Conservation (phyloP, 2,113 vertebrate genomes). For the Corythornis madagascariensis region DNA sequence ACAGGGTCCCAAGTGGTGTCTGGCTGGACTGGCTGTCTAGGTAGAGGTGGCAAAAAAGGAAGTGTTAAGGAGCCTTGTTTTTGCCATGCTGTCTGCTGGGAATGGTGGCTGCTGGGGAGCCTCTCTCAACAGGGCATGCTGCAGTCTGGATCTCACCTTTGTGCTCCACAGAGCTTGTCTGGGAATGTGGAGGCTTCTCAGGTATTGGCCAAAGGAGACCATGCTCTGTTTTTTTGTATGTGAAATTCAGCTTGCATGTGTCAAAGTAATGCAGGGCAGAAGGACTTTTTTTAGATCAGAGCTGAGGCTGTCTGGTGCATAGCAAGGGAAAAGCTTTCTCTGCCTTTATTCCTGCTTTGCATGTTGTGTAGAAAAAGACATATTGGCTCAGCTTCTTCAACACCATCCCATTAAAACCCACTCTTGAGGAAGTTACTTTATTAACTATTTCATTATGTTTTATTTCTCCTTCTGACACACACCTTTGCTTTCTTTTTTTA, state of each 20-base stretch:
- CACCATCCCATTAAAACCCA: neutral
- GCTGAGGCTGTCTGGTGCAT: neutral
- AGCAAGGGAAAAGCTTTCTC: neutral
- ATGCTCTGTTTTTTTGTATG: neutral
- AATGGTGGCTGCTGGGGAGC: neutral
- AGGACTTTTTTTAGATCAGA: neutral
- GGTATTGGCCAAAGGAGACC: neutral
- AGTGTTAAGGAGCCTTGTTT: neutral
- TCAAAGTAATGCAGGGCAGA: neutral
- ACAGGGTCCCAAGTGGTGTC: neutral
- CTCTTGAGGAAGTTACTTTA: neutral
- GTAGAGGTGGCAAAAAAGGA: neutral
- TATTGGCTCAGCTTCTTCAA: neutral
- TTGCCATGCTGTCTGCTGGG: neutral
- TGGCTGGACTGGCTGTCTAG: neutral
- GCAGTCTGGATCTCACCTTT: neutral
- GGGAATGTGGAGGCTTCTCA: neutral
- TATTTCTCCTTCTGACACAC: neutral
- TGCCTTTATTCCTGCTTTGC: neutral
- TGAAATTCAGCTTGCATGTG: neutral
- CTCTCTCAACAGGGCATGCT: neutral
- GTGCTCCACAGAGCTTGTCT: accelerated
- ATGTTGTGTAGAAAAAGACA: neutral
- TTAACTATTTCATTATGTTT: neutral
- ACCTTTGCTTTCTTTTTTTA: neutral